phyloP scores from a whole-genome alignment of 2,113 vertebrate species.

The Cromileptes altivelis region DNA sequence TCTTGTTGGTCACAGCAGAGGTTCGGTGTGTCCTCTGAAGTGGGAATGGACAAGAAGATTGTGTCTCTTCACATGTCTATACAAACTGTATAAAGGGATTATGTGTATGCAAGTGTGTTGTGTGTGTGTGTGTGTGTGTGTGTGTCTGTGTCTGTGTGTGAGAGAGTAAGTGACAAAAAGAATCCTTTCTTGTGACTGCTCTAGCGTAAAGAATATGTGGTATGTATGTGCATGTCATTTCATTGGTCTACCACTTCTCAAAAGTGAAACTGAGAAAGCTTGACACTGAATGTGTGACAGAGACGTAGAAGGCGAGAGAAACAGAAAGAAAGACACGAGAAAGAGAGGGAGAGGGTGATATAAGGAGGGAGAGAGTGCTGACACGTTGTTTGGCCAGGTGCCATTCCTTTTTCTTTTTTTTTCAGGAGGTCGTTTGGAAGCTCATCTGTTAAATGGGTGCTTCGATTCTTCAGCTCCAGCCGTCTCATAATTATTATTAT shows the following conservation, averaged over 20 bases:
- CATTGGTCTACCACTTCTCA: conserved; percentile 36
- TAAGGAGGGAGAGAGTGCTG: conserved; percentile 42
- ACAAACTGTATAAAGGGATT: not conserved
- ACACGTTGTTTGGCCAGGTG: conserved; percentile 51
- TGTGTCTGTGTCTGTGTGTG: not conserved
- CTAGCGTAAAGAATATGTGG: conserved; percentile 16
- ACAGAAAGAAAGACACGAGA: not conserved
- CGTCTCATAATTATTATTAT: conserved; percentile 76
- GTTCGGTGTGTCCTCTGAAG: conserved; percentile 35
- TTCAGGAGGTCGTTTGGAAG: conserved; percentile 64
- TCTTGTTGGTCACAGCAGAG: conserved; percentile 24
- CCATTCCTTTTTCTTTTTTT: conserved; percentile 47
- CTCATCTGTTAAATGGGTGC: conserved; percentile 77
- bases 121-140: not conserved
- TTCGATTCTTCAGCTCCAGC: conserved; percentile 62
- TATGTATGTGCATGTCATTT: conserved; percentile 5
- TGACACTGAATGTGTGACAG: conserved; percentile 38
- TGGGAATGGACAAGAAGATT: conserved; percentile 14
- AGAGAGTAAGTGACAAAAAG: conserved; percentile 16
- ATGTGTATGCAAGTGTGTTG: not conserved
- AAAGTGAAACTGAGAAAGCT: conserved; percentile 50
- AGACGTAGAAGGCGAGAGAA: conserved; percentile 29
- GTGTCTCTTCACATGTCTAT: conserved; percentile 7
- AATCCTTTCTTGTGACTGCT: conserved; percentile 10
- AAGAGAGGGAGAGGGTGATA: not conserved